Conservation (phyloP, 1,140 invertebrate species). For the Psix sp. region DNA sequence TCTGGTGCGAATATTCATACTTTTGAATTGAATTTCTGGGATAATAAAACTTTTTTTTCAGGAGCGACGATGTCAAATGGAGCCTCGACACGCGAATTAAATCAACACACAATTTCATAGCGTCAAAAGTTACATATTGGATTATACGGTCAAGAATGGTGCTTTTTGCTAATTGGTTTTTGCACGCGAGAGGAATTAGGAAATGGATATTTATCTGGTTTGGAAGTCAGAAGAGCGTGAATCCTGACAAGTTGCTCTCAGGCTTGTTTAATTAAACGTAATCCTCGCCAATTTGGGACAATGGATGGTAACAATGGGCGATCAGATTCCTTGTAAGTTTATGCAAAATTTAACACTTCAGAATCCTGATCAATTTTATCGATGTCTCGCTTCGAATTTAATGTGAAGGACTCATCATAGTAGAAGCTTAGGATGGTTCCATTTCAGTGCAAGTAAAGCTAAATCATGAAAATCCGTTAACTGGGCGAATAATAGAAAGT, state of each 20-base stretch:
- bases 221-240: constrained; percentile 22
- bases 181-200: constrained; percentile 39
- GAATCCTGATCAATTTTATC: constrained; percentile 18
- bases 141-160: constrained; percentile 42
- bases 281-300: constrained; percentile 26
- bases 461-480: no score
- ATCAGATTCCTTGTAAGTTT: constrained; percentile 16
- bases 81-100: constrained; percentile 20
- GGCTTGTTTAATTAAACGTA: constrained; percentile 34
- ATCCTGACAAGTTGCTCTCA: constrained; percentile 26
- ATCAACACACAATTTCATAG: constrained; percentile 27
- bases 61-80: constrained; percentile 6
- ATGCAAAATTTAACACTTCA: constrained; percentile 23
- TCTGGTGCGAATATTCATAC: no score
- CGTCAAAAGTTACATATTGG: constrained; percentile 31
- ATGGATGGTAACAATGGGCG: constrained; percentile 16
- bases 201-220: constrained; percentile 37
- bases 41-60: constrained; percentile 16
- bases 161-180: constrained; percentile 51
- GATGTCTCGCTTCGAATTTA: constrained; percentile 4
- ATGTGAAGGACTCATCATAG: not conserved
- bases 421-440: not conserved
- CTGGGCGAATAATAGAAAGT: no score
- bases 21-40: not conserved
- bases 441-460: constrained; percentile 3